These are phyloP conservation scores for Archilochus colubris DNA, from an alignment of 2,113 vertebrate genomes.

Conservation along the genomic window DNA sequence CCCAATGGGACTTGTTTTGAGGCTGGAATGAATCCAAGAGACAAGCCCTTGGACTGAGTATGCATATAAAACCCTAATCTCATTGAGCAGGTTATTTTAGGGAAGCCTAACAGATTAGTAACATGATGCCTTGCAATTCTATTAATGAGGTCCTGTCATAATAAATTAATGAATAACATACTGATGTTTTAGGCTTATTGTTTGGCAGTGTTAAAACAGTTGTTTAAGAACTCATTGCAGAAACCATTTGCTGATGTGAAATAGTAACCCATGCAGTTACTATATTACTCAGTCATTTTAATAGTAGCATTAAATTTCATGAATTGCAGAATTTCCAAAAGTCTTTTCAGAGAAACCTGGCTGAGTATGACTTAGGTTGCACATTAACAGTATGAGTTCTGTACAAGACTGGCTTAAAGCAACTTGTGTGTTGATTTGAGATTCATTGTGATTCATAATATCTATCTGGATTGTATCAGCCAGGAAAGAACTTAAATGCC, in stretches of 20 bases:
- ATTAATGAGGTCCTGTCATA: slow-evolving; percentile 74
- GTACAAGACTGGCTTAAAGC: background rate
- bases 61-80: slow-evolving; percentile 81
- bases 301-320: background rate
- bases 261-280: background rate
- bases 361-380: background rate
- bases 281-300: background rate
- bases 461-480: background rate
- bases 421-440: background rate
- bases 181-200: slow-evolving; percentile 55
- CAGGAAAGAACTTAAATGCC: background rate
- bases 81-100: slow-evolving; percentile 75
- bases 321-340: background rate
- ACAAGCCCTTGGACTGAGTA: slow-evolving; percentile 69
- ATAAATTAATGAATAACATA: slow-evolving; percentile 50
- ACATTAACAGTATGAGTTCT: background rate
- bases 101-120: slow-evolving; percentile 71
- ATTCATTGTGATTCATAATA: background rate
- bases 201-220: background rate
- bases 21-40: slow-evolving; percentile 72
- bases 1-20: slow-evolving; percentile 71
- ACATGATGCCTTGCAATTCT: slow-evolving; percentile 49
- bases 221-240: background rate
- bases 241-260: background rate
- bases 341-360: background rate